Conservation (phyloP, 2,113 vertebrate genomes). For the Smithornis capensis region DNA sequence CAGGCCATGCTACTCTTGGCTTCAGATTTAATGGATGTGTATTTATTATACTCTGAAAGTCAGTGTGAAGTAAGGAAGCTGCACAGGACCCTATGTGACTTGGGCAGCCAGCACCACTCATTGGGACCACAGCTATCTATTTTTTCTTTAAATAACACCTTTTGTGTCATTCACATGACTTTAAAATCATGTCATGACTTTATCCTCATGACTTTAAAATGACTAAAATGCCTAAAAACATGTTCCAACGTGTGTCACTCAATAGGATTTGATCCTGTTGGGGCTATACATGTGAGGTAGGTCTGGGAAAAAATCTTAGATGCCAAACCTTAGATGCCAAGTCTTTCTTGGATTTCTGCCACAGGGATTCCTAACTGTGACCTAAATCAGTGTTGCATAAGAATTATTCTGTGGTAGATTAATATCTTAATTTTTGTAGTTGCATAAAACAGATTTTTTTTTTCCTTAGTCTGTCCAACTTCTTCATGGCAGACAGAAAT, state of each 20-base stretch:
- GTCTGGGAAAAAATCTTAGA: not conserved
- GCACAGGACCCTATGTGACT: rapidly evolving
- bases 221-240: not conserved
- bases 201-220: not conserved
- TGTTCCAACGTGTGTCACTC: not conserved
- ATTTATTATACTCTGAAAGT: not conserved
- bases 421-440: not conserved
- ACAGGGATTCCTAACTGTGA: not conserved
- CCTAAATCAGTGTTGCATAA: not conserved
- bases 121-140: not conserved
- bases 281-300: not conserved
- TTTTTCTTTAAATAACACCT: not conserved
- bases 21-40: not conserved
- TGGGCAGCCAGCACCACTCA: rapidly evolving
- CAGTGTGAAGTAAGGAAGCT: not conserved
- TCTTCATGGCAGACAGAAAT: not conserved
- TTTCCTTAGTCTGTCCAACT: not conserved
- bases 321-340: not conserved
- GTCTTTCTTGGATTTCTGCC: not conserved
- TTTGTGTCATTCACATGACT: not conserved
- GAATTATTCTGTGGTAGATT: not conserved
- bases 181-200: too few species aligned
- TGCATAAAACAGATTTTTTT: not conserved
- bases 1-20: not conserved
- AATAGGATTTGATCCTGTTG: not conserved